Conservation (phyloP, 2,888 invertebrate genomes). For the Parnassius apollo region DNA sequence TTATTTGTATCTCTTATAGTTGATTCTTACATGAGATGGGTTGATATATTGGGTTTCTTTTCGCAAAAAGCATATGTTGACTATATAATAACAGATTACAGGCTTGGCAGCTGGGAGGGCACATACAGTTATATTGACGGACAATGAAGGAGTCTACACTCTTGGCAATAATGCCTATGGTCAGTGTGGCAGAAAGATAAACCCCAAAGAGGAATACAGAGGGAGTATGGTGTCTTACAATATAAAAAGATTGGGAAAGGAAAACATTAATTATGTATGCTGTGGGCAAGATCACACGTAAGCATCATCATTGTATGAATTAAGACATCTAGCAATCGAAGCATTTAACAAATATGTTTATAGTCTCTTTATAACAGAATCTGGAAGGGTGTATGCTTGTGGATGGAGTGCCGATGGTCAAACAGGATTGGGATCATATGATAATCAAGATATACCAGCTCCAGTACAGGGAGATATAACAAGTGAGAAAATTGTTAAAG, state of each 20-base stretch:
- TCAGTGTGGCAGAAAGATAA: conserved; percentile 93
- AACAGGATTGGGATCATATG: conserved; percentile 89
- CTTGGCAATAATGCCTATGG: conserved; percentile 96
- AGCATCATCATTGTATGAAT: conserved; percentile 28
- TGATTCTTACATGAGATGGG: neutral
- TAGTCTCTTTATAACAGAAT: conserved; percentile 88
- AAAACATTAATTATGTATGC: conserved; percentile 83
- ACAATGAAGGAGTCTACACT: conserved; percentile 89
- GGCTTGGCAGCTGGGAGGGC: conserved; percentile 91
- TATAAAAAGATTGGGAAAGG: conserved; percentile 83
- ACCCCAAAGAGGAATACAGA: conserved; percentile 87
- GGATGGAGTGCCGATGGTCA: conserved; percentile 98
- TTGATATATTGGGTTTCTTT: neutral
- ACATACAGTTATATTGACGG: conserved; percentile 90
- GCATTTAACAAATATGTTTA: conserved; percentile 30
- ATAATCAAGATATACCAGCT: conserved; percentile 81
- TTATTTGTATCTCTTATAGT: too few species aligned
- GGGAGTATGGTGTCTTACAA: conserved; percentile 85
- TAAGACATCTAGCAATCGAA: neutral
- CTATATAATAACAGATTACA: conserved; percentile 44
- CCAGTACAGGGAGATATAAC: conserved; percentile 90
- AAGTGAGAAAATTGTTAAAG: conserved; percentile 89
- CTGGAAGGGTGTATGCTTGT: conserved; percentile 91
- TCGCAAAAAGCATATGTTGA: neutral
- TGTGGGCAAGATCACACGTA: conserved; percentile 97